Conservation (phyloP, 2,113 vertebrate genomes). For the Phrynocephalus versicolor region DNA sequence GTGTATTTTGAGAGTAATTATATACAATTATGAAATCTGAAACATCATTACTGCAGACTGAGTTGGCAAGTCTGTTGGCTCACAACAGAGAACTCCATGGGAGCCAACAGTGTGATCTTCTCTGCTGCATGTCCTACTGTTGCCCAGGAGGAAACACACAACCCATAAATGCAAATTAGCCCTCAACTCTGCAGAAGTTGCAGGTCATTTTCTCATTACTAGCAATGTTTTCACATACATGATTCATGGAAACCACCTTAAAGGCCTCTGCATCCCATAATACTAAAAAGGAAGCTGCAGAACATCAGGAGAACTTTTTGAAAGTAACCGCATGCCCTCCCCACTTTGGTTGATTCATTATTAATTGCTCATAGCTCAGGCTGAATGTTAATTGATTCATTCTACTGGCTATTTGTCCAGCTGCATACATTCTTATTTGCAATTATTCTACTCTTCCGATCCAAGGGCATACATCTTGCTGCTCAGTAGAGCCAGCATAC, state of each 20-base stretch:
- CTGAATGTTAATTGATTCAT: slow-evolving; percentile 13
- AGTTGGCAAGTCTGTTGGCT: slow-evolving; percentile 40
- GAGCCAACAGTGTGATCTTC: not conserved
- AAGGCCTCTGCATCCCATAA: not conserved
- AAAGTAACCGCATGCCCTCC: not conserved
- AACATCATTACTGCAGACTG: slow-evolving; percentile 40
- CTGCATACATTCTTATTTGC: slow-evolving; percentile 17
- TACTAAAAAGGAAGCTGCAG: not conserved
- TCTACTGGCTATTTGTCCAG: slow-evolving; percentile 23
- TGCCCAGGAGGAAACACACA: slow-evolving; percentile 20
- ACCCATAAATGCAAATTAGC: not conserved
- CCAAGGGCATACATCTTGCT: not conserved
- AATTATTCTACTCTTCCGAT: slow-evolving; percentile 13
- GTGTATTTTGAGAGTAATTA: slow-evolving; percentile 70
- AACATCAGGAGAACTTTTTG: slow-evolving; percentile 3
- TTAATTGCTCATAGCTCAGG: slow-evolving; percentile 15
- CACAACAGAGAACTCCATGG: slow-evolving; percentile 16
- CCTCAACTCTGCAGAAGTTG: not conserved
- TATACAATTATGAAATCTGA: slow-evolving; percentile 65
- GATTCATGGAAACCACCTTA: not conserved
- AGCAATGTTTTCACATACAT: not conserved
- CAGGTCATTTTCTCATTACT: not conserved
- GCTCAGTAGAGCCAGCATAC: not conserved
- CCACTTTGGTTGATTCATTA: not conserved
- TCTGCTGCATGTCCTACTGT: not conserved